Evolutionary conservation across 30 jellyfish, hydroid and myxozoan genomes (phyloP).

Genomic region (Turritopsis rubra): DNA sequence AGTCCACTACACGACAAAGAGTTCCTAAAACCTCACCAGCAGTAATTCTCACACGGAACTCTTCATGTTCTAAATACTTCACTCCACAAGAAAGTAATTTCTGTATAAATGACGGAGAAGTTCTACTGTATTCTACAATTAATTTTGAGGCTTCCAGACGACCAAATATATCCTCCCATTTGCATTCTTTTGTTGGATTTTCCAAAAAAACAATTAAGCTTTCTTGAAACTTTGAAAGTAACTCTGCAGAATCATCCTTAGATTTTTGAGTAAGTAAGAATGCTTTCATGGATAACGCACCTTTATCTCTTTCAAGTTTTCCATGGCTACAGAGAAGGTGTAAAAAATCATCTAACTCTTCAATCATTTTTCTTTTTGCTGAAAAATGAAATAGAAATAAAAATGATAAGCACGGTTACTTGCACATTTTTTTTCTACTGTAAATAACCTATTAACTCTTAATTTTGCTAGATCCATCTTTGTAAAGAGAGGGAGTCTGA

Average conservation of each 20-base stretch:
- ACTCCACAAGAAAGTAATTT: conserved; percentile 28
- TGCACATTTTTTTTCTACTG: too few relatives aligned
- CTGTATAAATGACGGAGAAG: conserved; percentile 27
- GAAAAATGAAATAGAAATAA: background rate
- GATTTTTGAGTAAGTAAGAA: conserved; percentile 17
- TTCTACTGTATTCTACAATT: conserved; percentile 23
- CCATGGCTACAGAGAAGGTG: conserved; percentile 77
- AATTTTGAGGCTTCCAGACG: conserved; percentile 58
- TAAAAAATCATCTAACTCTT: background rate
- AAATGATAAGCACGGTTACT: too few relatives aligned
- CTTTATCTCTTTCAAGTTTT: conserved; percentile 82
- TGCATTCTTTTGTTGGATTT: conserved; percentile 7
- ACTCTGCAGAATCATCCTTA: background rate
- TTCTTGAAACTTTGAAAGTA: conserved; percentile 25
- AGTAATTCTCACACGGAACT: conserved; percentile 83
- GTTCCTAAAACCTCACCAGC: conserved; percentile 94
- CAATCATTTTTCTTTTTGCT: background rate
- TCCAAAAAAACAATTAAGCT: background rate
- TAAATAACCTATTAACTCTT: too few relatives aligned
- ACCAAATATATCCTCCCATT: conserved; percentile 82
- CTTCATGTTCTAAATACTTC: conserved; percentile 49
- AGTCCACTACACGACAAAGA: conserved; percentile 53
- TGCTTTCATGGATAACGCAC: conserved; percentile 10
- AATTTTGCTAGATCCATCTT: too few relatives aligned
- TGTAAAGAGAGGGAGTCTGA: too few relatives aligned